Evolutionary conservation across 1,140 invertebrate genomes (phyloP).

Genomic region (Caerostris darwini): DNA sequence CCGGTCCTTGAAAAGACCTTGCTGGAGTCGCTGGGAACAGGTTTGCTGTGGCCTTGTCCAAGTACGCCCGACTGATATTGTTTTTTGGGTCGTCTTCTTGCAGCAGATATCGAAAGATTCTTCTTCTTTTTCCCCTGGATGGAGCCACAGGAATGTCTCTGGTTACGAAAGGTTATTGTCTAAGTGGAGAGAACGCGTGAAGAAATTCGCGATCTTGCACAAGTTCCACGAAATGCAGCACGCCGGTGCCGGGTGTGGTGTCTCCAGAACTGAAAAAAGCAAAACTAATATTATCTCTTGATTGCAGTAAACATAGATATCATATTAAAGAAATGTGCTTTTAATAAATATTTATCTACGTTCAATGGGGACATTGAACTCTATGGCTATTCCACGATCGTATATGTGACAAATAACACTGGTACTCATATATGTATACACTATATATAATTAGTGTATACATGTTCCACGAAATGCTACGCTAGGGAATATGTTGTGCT

Average conservation of each 20-base stretch:
- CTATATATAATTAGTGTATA: too few species aligned
- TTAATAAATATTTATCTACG: too few species aligned
- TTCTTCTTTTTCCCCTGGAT: background rate
- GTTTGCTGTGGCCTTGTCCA: slow-evolving; percentile 56
- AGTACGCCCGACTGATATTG: slow-evolving; percentile 49
- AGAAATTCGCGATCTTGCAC: background rate
- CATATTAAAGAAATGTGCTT: too few species aligned
- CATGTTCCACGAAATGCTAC: too few species aligned
- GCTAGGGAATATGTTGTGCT: too few species aligned
- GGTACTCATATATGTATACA: too few species aligned
- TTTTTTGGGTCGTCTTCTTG: slow-evolving; percentile 52
- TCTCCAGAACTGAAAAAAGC: background rate
- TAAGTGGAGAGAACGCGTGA: background rate
- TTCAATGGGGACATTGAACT: too few species aligned
- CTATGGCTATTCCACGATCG: too few species aligned
- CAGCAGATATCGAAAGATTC: slow-evolving; percentile 37
- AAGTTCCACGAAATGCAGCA: background rate
- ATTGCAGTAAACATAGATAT: too few species aligned
- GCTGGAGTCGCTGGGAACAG: slow-evolving; percentile 36
- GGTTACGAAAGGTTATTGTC: slow-evolving; percentile 1
- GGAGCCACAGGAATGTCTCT: slow-evolving; percentile 26
- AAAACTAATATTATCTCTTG: background rate
- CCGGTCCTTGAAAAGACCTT: slow-evolving; percentile 32
- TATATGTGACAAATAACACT: too few species aligned
- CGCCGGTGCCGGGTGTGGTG: background rate